A percentile compares a stretch with the other conserved stretches of the same genome.
These are phyloP conservation scores for Epirrhoe alternata DNA, from an alignment of 2,888 invertebrate species.

Conservation along the genomic window DNA sequence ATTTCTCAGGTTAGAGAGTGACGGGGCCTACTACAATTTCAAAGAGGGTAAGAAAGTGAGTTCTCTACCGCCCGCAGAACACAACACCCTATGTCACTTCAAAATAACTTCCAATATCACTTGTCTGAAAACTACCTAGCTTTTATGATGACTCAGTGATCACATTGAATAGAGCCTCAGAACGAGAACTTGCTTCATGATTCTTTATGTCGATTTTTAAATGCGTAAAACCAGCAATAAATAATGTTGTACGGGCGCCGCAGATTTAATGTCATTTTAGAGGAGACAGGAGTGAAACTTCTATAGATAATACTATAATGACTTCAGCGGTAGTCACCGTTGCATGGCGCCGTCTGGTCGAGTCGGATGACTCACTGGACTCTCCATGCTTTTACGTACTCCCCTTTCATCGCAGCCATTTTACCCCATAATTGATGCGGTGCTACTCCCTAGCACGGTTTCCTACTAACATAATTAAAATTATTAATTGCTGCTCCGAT, in stretches of 20 bases:
- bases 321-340: slow-evolving; percentile 15
- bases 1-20: slow-evolving; percentile 47
- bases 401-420: slow-evolving; percentile 70
- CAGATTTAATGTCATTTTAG: not conserved
- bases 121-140: not conserved
- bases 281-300: not conserved
- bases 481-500: slow-evolving; percentile 26
- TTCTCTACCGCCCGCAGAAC: slow-evolving; percentile 52
- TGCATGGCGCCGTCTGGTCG: slow-evolving; percentile 77
- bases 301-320: slow-evolving; percentile 11
- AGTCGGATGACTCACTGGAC: slow-evolving; percentile 75
- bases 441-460: slow-evolving; percentile 33
- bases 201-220: not conserved
- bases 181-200: not conserved
- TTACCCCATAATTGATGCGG: slow-evolving; percentile 74
- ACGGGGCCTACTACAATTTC: slow-evolving; percentile 50
- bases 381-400: slow-evolving; percentile 62
- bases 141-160: not conserved
- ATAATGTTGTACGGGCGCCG: not conserved
- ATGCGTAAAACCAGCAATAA: not conserved
- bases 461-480: slow-evolving; percentile 34
- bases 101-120: not conserved
- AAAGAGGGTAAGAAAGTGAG: slow-evolving; percentile 57
- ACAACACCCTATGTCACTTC: not conserved
- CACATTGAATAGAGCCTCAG: not conserved